phyloP scores from a whole-genome alignment of 1,140 invertebrate species.

The Paracyclopina nana region DNA sequence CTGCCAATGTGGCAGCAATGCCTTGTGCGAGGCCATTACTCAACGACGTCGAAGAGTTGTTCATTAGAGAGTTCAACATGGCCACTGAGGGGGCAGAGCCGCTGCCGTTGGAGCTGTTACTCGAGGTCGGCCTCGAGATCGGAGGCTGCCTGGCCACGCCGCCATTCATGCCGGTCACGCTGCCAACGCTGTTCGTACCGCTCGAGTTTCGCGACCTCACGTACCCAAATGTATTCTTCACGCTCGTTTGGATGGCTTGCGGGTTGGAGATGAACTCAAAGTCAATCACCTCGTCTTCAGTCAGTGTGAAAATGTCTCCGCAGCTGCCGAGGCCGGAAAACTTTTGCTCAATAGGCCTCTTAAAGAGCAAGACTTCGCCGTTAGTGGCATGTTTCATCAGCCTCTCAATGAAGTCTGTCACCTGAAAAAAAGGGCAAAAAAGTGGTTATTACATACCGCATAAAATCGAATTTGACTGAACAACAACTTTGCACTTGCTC shows the following conservation, averaged over 20 bases:
- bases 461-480: background rate
- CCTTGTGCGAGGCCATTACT: too few relatives aligned
- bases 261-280: slow-evolving; percentile 92
- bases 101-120: slow-evolving; percentile 46
- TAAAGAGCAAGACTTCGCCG: slow-evolving; percentile 77
- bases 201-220: slow-evolving; percentile 52
- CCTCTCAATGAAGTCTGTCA: slow-evolving; percentile 64
- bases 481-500: background rate
- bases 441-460: background rate
- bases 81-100: slow-evolving; percentile 31
- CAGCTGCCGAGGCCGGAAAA: slow-evolving; percentile 25
- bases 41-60: slow-evolving; percentile 32
- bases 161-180: slow-evolving; percentile 31
- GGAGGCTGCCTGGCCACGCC: slow-evolving; percentile 74
- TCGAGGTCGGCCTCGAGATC: slow-evolving; percentile 60
- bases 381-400: slow-evolving; percentile 67
- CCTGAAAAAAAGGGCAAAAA: slow-evolving; percentile 5
- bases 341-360: slow-evolving; percentile 60
- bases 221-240: slow-evolving; percentile 87
- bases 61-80: too few relatives aligned
- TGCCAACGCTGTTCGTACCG: slow-evolving; percentile 24
- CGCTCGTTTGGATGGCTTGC: slow-evolving; percentile 78
- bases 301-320: slow-evolving; percentile 60
- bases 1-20: too few relatives aligned
- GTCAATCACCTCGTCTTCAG: slow-evolving; percentile 40